A percentile compares a stretch with the other conserved stretches of the same genome.
These are phyloP conservation scores for Noctilio leporinus DNA, from an alignment of 2,113 vertebrate genomes.

Conservation along the genomic window DNA sequence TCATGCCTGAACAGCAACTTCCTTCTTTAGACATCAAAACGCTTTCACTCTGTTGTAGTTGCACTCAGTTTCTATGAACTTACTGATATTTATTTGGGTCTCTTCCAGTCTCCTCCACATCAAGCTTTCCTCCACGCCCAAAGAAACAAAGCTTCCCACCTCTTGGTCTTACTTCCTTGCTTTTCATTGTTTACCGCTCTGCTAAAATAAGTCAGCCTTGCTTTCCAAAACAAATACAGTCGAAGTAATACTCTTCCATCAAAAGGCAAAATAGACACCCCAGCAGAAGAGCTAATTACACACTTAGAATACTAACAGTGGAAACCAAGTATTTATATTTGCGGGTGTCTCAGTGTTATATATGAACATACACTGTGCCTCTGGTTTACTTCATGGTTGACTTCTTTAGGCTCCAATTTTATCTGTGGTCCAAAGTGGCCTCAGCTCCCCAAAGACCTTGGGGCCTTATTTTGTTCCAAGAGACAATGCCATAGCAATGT, in stretches of 20 bases:
- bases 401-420: conserved; percentile 8
- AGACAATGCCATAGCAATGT: conserved; percentile 59
- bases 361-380: background rate
- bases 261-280: background rate
- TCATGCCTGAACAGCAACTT: background rate
- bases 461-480: conserved; percentile 57
- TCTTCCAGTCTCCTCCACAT: background rate
- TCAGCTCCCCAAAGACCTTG: conserved; percentile 53
- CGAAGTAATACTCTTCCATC: background rate
- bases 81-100: background rate
- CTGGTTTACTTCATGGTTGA: background rate
- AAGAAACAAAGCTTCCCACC: background rate
- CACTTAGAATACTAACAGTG: background rate
- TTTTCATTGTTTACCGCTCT: background rate
- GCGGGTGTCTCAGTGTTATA: background rate
- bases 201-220: background rate
- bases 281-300: background rate
- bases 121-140: background rate
- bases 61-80: background rate
- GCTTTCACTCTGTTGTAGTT: background rate
- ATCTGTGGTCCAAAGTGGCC: conserved; percentile 61
- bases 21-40: background rate
- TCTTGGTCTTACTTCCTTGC: background rate
- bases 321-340: background rate
- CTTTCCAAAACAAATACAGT: conserved; percentile 35